A percentile compares a stretch with the other conserved stretches of the same genome.
phyloP scores from a whole-genome alignment of 2,113 vertebrate species.

The mouse (Mus musculus) region DNA sequence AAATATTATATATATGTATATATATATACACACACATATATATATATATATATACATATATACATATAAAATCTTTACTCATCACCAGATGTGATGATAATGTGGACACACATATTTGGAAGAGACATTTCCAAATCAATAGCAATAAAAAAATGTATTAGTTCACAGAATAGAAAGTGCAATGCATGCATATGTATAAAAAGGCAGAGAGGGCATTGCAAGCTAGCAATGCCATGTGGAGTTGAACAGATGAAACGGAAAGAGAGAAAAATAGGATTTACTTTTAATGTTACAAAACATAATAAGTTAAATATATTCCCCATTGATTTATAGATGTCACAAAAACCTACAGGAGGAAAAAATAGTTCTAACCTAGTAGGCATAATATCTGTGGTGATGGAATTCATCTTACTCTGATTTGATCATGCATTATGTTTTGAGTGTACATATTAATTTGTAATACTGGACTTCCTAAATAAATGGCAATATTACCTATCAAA shows the following conservation, averaged over 20 bases:
- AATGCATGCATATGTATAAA: neutral
- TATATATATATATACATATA: neutral
- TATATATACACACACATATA: neutral
- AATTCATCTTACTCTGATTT: neutral
- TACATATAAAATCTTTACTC: neutral
- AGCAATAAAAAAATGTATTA: neutral
- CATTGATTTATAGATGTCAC: neutral
- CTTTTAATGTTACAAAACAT: neutral
- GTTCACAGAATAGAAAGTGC: neutral
- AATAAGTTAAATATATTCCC: neutral
- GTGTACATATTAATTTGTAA: neutral
- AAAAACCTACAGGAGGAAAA: neutral
- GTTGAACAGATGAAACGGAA: neutral
- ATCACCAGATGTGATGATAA: neutral
- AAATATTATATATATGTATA: neutral
- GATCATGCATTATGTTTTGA: neutral
- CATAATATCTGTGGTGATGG: neutral
- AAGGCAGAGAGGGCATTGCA: neutral
- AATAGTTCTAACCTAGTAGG: neutral
- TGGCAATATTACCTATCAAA: neutral
- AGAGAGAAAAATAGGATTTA: too few relatives aligned
- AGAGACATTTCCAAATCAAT: neutral
- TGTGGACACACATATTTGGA: neutral
- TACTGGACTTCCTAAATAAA: neutral
- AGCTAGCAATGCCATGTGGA: neutral